Conservation (phyloP, 2,113 vertebrate species). For the Cebus imitator region DNA sequence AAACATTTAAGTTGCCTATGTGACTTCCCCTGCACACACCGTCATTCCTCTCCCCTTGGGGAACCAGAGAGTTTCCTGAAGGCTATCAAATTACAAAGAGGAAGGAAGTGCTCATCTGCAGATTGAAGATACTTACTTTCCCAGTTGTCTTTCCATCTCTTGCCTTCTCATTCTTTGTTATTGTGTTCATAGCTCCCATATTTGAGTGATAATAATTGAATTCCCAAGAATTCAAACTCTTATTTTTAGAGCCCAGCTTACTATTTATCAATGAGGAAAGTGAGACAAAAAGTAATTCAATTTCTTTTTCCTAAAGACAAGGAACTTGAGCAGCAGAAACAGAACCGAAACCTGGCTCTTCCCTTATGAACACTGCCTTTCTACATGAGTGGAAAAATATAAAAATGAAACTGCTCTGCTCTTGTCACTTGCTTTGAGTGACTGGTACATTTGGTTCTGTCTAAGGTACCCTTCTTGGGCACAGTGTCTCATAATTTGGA, state of each 20-base stretch:
- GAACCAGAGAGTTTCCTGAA: neutral
- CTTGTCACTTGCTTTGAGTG: neutral
- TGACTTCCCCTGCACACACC: neutral
- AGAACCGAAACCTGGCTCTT: neutral
- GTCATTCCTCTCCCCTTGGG: neutral
- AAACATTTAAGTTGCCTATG: neutral
- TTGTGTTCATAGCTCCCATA: neutral
- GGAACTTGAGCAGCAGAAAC: neutral
- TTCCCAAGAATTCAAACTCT: neutral
- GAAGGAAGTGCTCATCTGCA: conserved; percentile 19
- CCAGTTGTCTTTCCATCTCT: neutral
- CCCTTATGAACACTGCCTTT: neutral
- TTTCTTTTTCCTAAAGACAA: neutral
- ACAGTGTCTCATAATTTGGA: conserved; percentile 30
- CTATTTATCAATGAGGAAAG: neutral
- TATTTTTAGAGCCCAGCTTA: neutral
- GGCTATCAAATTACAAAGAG: conserved; percentile 25
- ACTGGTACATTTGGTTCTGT: neutral
- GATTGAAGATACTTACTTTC: neutral
- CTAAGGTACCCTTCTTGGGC: neutral
- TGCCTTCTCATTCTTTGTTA: neutral
- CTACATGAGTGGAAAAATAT: neutral
- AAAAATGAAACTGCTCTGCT: neutral
- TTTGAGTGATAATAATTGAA: neutral
- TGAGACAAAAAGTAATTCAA: neutral